Evolutionary conservation across 2,113 vertebrate genomes (phyloP), one percentile per base, ranked within the genome.

Genomic region (Chrysochloris asiatica): DNA sequence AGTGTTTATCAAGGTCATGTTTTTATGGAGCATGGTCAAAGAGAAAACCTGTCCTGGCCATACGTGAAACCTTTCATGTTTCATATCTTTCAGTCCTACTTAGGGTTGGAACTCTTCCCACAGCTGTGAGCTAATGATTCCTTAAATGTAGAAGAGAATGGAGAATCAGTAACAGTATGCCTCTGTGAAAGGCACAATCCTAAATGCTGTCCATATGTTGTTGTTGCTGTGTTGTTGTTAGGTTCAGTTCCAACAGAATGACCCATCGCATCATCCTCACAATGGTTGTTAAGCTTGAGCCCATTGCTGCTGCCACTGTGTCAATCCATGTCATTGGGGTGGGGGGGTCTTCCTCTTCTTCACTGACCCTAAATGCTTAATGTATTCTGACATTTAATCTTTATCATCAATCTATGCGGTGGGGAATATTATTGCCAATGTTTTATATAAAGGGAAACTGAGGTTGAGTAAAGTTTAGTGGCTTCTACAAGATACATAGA

Each of bases 391-490:
- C 91, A 41, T 69, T 85, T 72, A 79, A 69, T 83, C 41, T 85
- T 82, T 16, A 22, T 41, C 63, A 82, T 45, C 78, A 65, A 61
- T 26, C 33, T 36, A 13, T 14, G 41, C n/a, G 38, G 4, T 82
- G 50, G 75, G 36, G 38, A 59, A 52, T 41, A 50, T 65, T 63
- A 24, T 83, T 43, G n/a, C 73, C 52, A 88, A 41, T 85, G 1
- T 72, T 94, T 92, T 81, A 61, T 3, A 38, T 43, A 56, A 77
- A 92, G 24, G 19, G 33, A 93, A 91, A 93, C 75, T 50, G 84
- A 80, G n/a, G 72, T 38, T 65, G n/a, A 52, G 36, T 19, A 54
- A 56, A 73, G 38, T 54, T 82, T 48, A 65, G 3, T 69, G 75
- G 67, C 41, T 83, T 93, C 54, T 73, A 4, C 41, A 28, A 22